Conservation (phyloP, 2,797 vertebrate species). For the Pempheris klunzingeri region DNA sequence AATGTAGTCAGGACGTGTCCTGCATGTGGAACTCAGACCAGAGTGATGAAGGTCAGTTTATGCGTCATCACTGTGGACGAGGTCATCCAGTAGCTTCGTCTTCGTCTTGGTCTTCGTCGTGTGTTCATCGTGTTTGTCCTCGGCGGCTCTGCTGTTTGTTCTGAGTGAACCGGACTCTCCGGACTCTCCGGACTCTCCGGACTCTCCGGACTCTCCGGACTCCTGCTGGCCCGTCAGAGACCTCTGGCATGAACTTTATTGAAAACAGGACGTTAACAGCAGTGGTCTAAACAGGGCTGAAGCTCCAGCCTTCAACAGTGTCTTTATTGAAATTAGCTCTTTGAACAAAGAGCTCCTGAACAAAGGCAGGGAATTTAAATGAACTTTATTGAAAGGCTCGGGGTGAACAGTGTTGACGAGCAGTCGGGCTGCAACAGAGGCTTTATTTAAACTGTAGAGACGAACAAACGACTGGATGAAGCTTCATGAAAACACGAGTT, state of each 20-base stretch:
- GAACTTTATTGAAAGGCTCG: constrained; percentile 35
- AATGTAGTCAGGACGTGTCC: not conserved
- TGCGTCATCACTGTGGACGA: no score
- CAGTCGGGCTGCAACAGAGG: constrained; percentile 3
- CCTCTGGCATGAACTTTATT: no score
- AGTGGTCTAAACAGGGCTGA: constrained; percentile 9
- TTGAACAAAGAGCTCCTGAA: constrained; percentile 5
- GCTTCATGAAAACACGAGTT: not conserved
- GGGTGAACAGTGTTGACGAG: constrained; percentile 44
- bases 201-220: no score
- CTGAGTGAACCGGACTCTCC: no score
- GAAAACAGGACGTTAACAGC: constrained; percentile 4
- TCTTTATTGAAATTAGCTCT: constrained; percentile 20
- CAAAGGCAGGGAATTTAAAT: constrained; percentile 46
- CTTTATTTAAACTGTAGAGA: constrained; percentile 51
- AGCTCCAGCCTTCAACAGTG: not conserved
- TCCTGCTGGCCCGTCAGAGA: no score
- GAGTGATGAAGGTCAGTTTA: no score
- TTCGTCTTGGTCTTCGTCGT: no score
- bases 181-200: no score
- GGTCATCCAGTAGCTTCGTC: no score
- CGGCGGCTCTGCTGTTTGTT: no score
- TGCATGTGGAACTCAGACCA: no score
- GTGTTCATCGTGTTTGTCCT: no score
- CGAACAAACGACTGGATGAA: constrained; percentile 12